A percentile compares a stretch with the other conserved stretches of the same genome.
These are phyloP conservation scores for Cyanoliseus patagonus DNA, from an alignment of 2,113 vertebrate genomes.

Conservation along the genomic window DNA sequence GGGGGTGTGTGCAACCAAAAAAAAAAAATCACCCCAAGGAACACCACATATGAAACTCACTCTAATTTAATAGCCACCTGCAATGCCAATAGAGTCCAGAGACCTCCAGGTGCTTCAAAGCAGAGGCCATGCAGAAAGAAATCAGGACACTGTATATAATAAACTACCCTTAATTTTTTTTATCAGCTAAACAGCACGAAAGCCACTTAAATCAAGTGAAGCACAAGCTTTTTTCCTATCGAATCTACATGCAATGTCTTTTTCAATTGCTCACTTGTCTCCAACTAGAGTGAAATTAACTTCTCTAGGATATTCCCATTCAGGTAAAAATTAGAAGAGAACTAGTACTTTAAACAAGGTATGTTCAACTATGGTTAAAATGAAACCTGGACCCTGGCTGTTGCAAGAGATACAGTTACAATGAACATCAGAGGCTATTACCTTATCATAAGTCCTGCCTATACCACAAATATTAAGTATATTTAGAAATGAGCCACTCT, in stretches of 20 bases:
- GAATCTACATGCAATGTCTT: background rate
- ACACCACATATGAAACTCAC: background rate
- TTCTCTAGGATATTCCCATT: background rate
- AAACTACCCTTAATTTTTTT: background rate
- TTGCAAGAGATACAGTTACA: slow-evolving; percentile 8
- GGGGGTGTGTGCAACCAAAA: background rate
- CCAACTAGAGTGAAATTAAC: background rate
- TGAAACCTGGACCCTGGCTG: background rate
- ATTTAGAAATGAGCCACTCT: slow-evolving; percentile 39
- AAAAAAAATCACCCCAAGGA: background rate
- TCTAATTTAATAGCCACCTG: background rate
- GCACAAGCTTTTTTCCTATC: background rate
- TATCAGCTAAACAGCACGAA: background rate
- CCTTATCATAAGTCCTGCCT: background rate
- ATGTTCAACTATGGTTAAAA: background rate
- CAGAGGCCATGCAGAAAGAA: background rate
- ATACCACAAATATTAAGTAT: slow-evolving; percentile 15
- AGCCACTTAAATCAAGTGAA: background rate
- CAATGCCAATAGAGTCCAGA: background rate
- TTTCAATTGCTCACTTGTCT: background rate
- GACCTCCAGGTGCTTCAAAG: background rate
- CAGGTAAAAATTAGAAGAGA: background rate
- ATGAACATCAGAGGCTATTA: background rate
- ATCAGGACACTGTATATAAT: background rate
- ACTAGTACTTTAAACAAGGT: background rate